Percentiles rank a stretch among this genome's conserved stretches.
phyloP scores from a whole-genome alignment of 1,140 invertebrate genomes.

The Scaptomyza montana region DNA sequence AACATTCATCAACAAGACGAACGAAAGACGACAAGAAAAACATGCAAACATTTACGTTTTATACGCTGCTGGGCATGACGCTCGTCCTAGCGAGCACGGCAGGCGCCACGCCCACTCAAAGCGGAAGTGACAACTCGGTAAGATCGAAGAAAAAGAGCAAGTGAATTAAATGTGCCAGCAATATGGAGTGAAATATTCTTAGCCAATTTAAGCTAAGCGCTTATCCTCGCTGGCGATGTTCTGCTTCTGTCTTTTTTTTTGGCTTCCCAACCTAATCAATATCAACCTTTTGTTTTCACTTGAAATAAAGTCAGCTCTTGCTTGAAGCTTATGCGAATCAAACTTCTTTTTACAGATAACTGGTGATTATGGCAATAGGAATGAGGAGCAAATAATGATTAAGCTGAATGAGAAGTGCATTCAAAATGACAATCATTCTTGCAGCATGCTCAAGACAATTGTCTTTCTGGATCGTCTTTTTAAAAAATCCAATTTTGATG shows the following conservation, averaged over 20 bases:
- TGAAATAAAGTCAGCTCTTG: slow-evolving; percentile 17
- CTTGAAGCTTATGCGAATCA: slow-evolving; percentile 2
- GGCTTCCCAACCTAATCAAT: slow-evolving; percentile 15
- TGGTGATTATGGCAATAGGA: slow-evolving; percentile 68
- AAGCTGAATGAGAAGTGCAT: slow-evolving; percentile 91
- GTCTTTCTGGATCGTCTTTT: slow-evolving; percentile 91
- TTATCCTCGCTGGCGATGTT: slow-evolving; percentile 10
- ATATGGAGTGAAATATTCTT: slow-evolving; percentile 49
- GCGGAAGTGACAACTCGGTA: slow-evolving; percentile 73
- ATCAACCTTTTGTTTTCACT: slow-evolving; percentile 18
- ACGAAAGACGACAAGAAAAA: slow-evolving; percentile 10
- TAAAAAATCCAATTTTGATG: slow-evolving; percentile 90
- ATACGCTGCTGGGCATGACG: slow-evolving; percentile 55
- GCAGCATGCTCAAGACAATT: slow-evolving; percentile 91
- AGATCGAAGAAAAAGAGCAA: slow-evolving; percentile 29
- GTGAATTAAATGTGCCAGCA: slow-evolving; percentile 31
- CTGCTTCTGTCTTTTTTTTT: neutral
- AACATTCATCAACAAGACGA: slow-evolving; percentile 8
- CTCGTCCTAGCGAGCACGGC: slow-evolving; percentile 53
- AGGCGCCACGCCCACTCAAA: slow-evolving; percentile 62
- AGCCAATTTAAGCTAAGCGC: slow-evolving; percentile 13
- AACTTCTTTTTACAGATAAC: slow-evolving; percentile 55
- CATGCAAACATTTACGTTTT: slow-evolving; percentile 67
- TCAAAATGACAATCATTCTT: slow-evolving; percentile 90
- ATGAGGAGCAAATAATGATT: slow-evolving; percentile 88